Percentiles rank a stretch among this genome's conserved stretches.
These are phyloP conservation scores for Chlorops oryzae DNA, from an alignment of 1,140 invertebrate genomes.

Conservation along the genomic window DNA sequence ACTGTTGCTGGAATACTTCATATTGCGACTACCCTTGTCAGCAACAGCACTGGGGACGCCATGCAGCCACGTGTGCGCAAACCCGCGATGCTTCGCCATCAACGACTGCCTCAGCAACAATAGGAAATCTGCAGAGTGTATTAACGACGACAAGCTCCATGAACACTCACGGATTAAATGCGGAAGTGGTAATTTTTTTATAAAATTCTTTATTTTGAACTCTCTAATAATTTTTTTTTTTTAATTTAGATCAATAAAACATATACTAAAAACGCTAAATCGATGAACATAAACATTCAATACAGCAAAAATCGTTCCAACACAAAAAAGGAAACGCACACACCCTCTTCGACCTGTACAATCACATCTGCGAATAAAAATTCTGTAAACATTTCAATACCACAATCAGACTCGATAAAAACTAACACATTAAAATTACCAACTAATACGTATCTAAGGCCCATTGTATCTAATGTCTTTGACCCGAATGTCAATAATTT, in stretches of 20 bases:
- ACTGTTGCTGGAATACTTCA: conserved; percentile 92
- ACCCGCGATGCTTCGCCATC: background rate
- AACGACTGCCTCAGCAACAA: conserved; percentile 1
- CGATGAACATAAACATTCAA: background rate
- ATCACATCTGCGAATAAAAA: background rate
- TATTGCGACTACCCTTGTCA: conserved; percentile 87
- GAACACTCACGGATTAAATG: background rate
- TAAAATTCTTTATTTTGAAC: background rate
- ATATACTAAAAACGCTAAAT: no score
- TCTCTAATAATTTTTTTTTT: no score
- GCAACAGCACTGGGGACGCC: conserved; percentile 61
- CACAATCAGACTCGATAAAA: conserved; percentile 12
- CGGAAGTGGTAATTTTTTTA: background rate
- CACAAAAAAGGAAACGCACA: background rate
- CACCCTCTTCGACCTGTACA: background rate
- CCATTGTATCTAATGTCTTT: conserved; percentile 7
- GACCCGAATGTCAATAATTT: conserved; percentile 2
- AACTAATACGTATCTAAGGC: conserved; percentile 24
- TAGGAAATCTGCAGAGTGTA: background rate
- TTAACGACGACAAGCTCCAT: background rate
- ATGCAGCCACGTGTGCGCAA: conserved; percentile 47
- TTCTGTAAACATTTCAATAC: background rate
- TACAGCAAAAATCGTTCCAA: background rate
- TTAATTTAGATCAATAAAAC: no score
- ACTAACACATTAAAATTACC: conserved; percentile 24